A percentile compares a stretch with the other conserved stretches of the same genome.
Evolutionary conservation across 2,797 vertebrate genomes (phyloP).

Genomic region (Poeciliopsis infans): DNA sequence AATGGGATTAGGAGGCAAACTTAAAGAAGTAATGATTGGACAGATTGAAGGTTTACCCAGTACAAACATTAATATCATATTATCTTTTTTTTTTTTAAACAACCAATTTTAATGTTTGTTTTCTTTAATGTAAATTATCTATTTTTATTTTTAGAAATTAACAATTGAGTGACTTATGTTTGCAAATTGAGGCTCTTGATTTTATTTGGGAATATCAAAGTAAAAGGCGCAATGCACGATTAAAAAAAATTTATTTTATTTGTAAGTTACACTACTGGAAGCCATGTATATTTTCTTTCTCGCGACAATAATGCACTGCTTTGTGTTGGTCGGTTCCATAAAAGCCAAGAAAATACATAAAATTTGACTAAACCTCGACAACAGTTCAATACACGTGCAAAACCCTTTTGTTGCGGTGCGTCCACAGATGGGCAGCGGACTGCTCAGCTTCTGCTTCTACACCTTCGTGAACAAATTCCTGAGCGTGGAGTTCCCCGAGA

Average conservation of each 20-base stretch:
- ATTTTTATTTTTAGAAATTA: not conserved
- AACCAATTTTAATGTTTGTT: not conserved
- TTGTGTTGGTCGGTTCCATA: not conserved
- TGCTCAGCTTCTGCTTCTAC: constrained; percentile 98
- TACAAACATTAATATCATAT: not conserved
- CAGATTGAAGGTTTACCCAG: not conserved
- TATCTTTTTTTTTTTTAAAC: not conserved
- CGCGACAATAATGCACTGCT: not conserved
- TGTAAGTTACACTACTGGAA: not conserved
- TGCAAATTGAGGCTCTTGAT: not conserved
- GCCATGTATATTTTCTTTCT: not conserved
- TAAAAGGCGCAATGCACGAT: not conserved
- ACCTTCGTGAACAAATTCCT: constrained; percentile 97
- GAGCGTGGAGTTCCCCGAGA: constrained; percentile 98
- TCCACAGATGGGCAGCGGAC: constrained; percentile 91
- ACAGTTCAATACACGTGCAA: not conserved
- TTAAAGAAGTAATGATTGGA: not conserved
- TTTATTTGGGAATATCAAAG: not conserved
- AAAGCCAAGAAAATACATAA: not conserved
- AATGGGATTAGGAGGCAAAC: not conserved
- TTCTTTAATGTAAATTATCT: not conserved
- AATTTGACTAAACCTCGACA: not conserved
- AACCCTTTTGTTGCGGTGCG: not conserved
- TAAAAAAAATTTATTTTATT: not conserved
- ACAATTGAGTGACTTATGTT: not conserved